Evolutionary conservation across 2,797 vertebrate genomes (phyloP), one percentile per base, ranked within the genome.

Genomic region (Chaetodon trifasciatus): DNA sequence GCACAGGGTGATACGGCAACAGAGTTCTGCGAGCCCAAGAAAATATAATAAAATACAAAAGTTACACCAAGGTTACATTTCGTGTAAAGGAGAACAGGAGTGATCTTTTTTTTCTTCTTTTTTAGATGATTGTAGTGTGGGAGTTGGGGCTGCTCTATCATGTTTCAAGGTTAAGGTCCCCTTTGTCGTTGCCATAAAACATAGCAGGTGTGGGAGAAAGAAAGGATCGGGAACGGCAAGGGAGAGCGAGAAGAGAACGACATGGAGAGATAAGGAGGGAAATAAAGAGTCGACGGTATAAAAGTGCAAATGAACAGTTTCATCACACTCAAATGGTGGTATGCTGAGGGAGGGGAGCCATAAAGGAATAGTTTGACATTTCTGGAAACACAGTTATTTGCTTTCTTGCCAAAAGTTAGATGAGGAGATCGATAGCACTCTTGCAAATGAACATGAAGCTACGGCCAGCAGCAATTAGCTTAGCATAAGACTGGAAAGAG

Each of bases 31-130:
- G 3, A 84, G 83, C 83, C 83, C 72, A 70, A 63, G 61, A 79
- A 83, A 91, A 86, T 76, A 82, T 39, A 74, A 88, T 84, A 82
- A 86, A 82, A 90, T 69, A 57, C 62, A 79, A 79, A 88, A 90
- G 88, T 91, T 92, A 78, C 88, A 82, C 70, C 88, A 88, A 89
- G 90, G 91, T 91, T 90, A 85, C 87, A 39, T 58, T 11, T 72
- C 13, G 49, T 42, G 84, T 78, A 81, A 78, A 86, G 63, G 70
- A 78, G 77, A 86, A 69, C 72, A 65, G 39, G 17, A 74, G 84
- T 19, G 55, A 79, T 69, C n/a, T 75, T 66, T 53, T 68, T 81
- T 40, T 69, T 63, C 50, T n/a, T 19, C 17, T 47, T 50, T 61
- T 76, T 75, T 64, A 74, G 72, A 69, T 58, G 68, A 66, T 65